Evolutionary conservation across 2,113 vertebrate genomes (phyloP).

Genomic region (Galbula dea): DNA sequence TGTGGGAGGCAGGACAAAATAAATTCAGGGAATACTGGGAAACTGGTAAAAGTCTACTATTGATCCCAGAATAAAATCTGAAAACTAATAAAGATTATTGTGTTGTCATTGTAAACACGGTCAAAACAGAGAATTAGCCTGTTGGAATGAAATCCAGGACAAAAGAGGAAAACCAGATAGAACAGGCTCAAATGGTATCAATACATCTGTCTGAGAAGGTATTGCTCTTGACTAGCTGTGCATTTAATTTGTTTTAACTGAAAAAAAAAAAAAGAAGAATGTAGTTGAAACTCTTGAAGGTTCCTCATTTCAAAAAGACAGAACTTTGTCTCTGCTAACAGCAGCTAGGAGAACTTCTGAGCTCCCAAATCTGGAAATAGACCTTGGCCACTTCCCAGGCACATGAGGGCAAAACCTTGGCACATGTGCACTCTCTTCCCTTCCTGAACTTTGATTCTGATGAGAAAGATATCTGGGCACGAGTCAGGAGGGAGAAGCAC

Average conservation of each 20-base stretch:
- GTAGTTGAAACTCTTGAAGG: background rate
- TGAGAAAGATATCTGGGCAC: conserved; percentile 19
- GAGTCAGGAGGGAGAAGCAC: conserved; percentile 28
- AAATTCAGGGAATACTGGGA: background rate
- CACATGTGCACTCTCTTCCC: background rate
- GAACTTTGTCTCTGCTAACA: background rate
- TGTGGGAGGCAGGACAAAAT: background rate
- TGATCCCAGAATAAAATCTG: background rate
- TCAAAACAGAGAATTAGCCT: background rate
- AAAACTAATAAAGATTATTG: background rate
- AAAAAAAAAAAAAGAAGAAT: background rate
- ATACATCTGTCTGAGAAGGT: background rate
- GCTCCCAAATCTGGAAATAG: background rate
- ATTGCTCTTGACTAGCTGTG: background rate
- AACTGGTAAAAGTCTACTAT: background rate
- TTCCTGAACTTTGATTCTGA: background rate
- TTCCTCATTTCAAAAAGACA: background rate
- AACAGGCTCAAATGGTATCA: background rate
- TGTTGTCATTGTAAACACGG: background rate
- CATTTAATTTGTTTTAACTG: background rate
- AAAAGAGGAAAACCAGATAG: background rate
- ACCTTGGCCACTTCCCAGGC: conserved; percentile 10
- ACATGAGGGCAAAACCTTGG: conserved; percentile 40
- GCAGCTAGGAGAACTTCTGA: background rate
- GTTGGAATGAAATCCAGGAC: too few species aligned